Conservation (phyloP, 1,140 invertebrate species). For the Diachasmimorpha longicaudata region DNA sequence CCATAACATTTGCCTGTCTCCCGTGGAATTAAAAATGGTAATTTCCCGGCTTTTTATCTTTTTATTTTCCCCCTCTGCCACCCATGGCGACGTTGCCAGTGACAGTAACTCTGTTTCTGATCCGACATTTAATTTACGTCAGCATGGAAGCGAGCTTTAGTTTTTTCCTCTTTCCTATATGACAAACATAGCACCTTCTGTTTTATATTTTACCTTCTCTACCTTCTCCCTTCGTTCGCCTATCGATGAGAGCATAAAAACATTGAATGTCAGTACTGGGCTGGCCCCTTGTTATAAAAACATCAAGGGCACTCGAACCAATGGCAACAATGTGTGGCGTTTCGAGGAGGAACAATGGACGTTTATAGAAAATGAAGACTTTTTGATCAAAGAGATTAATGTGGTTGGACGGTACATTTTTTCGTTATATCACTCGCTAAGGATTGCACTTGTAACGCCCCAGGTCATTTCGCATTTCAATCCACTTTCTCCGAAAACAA, state of each 20-base stretch:
- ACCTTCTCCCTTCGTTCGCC: neutral
- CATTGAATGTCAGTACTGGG: neutral
- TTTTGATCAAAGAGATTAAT: neutral
- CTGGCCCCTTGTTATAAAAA: neutral
- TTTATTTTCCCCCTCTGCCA: conserved; percentile 16
- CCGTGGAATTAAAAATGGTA: conserved; percentile 33
- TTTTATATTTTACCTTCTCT: neutral
- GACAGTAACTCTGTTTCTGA: conserved; percentile 41
- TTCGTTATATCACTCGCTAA: neutral
- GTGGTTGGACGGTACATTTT: neutral
- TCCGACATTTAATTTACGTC: conserved; percentile 48
- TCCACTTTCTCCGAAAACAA: neutral
- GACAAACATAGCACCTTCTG: conserved; percentile 16
- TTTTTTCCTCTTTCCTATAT: conserved; percentile 20
- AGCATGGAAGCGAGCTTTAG: conserved; percentile 16
- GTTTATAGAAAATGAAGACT: neutral
- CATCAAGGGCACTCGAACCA: neutral
- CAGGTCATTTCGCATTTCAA: neutral
- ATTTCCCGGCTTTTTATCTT: conserved; percentile 33
- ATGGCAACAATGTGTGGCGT: neutral
- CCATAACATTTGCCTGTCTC: conserved; percentile 14
- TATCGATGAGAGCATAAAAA: neutral
- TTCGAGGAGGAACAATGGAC: neutral
- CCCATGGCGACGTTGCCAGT: conserved; percentile 36
- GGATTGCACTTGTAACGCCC: neutral